Percentiles rank a stretch among this genome's conserved stretches.
These are phyloP conservation scores for Scaptomyza graminum DNA, from an alignment of 1,140 invertebrate genomes.

Conservation along the genomic window DNA sequence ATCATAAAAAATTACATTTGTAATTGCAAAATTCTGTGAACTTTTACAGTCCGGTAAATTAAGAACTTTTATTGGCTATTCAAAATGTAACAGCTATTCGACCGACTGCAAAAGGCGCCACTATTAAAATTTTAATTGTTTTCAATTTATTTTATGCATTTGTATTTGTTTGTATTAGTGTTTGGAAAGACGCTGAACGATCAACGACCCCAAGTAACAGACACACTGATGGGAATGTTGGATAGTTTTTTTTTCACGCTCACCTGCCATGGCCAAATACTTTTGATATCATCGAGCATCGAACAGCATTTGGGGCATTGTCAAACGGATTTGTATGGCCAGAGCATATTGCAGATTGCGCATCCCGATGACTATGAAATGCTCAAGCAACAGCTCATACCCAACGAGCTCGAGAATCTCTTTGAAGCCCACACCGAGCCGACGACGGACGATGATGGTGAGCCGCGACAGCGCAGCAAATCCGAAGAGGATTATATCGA, in stretches of 20 bases:
- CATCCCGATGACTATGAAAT: constrained; percentile 90
- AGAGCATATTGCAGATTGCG: constrained; percentile 91
- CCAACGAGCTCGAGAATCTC: constrained; percentile 84
- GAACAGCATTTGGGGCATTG: constrained; percentile 92
- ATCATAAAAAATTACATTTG: too few relatives aligned
- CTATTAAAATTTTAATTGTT: neutral
- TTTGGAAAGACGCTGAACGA: constrained; percentile 84
- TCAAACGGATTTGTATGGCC: constrained; percentile 94
- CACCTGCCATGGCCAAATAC: constrained; percentile 92
- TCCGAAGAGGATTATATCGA: constrained; percentile 82
- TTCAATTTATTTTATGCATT: too few relatives aligned
- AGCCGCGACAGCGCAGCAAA: constrained; percentile 79
- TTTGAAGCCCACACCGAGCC: constrained; percentile 76
- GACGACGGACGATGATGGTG: constrained; percentile 59
- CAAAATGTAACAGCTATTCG: neutral
- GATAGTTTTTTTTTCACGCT: constrained; percentile 91
- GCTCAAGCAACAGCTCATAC: constrained; percentile 88
- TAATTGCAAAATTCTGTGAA: too few relatives aligned
- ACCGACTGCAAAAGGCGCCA: too few relatives aligned
- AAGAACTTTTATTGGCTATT: too few relatives aligned
- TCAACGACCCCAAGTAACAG: constrained; percentile 69
- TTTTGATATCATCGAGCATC: constrained; percentile 93
- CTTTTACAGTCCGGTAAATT: too few relatives aligned
- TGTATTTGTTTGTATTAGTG: too few relatives aligned
- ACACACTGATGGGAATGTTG: constrained; percentile 84